A percentile compares a stretch with the other conserved stretches of the same genome.
Conservation (phyloP, 1,140 invertebrate genomes). For the Ceratina calcarata region DNA sequence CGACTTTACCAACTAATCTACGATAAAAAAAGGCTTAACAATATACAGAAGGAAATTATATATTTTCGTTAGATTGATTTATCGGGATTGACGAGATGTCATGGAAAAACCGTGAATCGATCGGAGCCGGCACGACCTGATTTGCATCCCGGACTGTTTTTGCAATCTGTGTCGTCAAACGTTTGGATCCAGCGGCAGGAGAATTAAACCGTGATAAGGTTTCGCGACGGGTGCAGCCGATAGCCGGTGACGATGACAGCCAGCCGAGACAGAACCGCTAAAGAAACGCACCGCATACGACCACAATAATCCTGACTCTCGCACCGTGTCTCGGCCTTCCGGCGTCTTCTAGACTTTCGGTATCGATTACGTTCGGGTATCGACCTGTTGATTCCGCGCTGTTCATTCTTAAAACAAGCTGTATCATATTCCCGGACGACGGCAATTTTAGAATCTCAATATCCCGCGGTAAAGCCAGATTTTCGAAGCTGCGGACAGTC, state of each 20-base stretch:
- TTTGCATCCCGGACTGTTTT: constrained; percentile 39
- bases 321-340: constrained; percentile 10
- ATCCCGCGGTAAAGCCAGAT: background rate
- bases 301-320: constrained; percentile 42
- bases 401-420: constrained; percentile 22
- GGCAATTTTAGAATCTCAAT: constrained; percentile 19
- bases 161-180: constrained; percentile 41
- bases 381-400: constrained; percentile 64
- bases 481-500: background rate
- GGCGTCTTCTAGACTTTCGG: constrained; percentile 49
- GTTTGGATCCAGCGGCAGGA: constrained; percentile 34
- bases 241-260: constrained; percentile 28
- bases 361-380: constrained; percentile 57
- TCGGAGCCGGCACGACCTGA: constrained; percentile 6
- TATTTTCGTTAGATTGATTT: background rate
- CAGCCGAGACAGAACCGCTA: constrained; percentile 18
- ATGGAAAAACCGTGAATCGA: constrained; percentile 2
- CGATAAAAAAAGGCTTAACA: too few species aligned
- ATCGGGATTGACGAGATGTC: background rate
- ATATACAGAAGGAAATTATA: too few species aligned
- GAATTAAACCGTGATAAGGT: constrained; percentile 61
- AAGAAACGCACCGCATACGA: constrained; percentile 31
- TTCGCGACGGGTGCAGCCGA: constrained; percentile 52
- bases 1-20: too few species aligned
- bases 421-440: constrained; percentile 32